These are phyloP conservation scores for Protonibea diacanthus DNA, from an alignment of 2,797 vertebrate genomes.

Conservation along the genomic window DNA sequence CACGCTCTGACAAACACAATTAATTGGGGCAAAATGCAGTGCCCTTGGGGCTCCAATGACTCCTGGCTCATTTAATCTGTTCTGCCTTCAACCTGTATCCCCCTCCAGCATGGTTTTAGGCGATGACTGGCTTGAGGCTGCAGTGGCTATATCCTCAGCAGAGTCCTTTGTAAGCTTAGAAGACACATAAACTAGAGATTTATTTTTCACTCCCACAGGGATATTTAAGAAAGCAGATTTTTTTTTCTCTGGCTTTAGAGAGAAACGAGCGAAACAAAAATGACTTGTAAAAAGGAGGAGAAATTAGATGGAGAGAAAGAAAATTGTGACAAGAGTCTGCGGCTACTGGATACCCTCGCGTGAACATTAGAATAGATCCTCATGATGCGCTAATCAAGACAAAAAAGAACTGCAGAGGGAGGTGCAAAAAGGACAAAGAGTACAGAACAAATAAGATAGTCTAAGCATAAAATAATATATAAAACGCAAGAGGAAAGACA, in stretches of 20 bases:
- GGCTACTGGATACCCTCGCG: background rate
- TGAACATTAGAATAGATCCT: conserved; percentile 31
- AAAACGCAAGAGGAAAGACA: conserved; percentile 36
- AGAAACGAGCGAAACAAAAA: conserved; percentile 44
- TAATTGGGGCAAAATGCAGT: conserved; percentile 77
- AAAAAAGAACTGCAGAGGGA: conserved; percentile 33
- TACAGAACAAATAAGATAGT: conserved; percentile 21
- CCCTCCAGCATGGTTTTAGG: conserved; percentile 65
- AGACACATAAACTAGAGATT: conserved; percentile 55
- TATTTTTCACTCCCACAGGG: conserved; percentile 41
- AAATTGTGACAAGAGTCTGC: conserved; percentile 27
- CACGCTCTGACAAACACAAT: conserved; percentile 79
- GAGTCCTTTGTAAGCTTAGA: conserved; percentile 43
- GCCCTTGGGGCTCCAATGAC: conserved; percentile 73
- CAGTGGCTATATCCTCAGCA: conserved; percentile 28
- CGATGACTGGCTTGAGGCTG: conserved; percentile 47
- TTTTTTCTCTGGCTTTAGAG: background rate
- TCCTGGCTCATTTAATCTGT: conserved; percentile 75
- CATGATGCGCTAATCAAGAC: conserved; percentile 27
- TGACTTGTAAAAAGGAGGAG: conserved; percentile 22
- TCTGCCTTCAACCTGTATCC: conserved; percentile 66
- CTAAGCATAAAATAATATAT: conserved; percentile 33
- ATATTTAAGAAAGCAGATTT: conserved; percentile 44
- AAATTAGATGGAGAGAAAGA: conserved; percentile 14
- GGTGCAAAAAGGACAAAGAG: conserved; percentile 21